Evolutionary conservation across 2,888 invertebrate genomes (phyloP).

Genomic region (Melinaea menophilus): DNA sequence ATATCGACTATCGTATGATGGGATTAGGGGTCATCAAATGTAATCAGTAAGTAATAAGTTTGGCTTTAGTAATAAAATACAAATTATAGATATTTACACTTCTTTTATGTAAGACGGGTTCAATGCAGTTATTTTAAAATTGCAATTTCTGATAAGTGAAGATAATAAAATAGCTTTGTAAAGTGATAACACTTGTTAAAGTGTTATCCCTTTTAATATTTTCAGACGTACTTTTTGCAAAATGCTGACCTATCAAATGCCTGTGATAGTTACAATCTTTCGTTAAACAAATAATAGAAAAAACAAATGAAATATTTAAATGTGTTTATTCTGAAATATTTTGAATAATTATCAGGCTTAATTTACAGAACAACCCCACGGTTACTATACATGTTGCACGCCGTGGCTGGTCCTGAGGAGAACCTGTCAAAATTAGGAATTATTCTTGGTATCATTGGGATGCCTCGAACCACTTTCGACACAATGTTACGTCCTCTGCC

Average conservation of each 20-base stretch:
- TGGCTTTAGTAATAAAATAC: background rate
- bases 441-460: conserved; percentile 79
- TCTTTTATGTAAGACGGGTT: no score
- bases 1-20: conserved; percentile 79
- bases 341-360: background rate
- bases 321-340: background rate
- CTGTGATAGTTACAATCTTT: no score
- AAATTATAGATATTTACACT: background rate
- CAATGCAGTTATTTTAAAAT: no score
- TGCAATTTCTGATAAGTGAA: no score
- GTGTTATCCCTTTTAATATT: background rate
- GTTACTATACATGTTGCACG: conserved; percentile 71
- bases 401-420: conserved; percentile 78
- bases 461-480: conserved; percentile 75
- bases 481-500: conserved; percentile 70
- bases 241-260: no score
- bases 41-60: conserved; percentile 44
- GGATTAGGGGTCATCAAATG: conserved; percentile 71
- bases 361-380: conserved; percentile 49
- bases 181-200: no score
- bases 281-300: no score
- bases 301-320: background rate
- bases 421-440: conserved; percentile 58
- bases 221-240: background rate
- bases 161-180: no score